Conservation (phyloP, 2,113 vertebrate species). For the Bucco capensis region DNA sequence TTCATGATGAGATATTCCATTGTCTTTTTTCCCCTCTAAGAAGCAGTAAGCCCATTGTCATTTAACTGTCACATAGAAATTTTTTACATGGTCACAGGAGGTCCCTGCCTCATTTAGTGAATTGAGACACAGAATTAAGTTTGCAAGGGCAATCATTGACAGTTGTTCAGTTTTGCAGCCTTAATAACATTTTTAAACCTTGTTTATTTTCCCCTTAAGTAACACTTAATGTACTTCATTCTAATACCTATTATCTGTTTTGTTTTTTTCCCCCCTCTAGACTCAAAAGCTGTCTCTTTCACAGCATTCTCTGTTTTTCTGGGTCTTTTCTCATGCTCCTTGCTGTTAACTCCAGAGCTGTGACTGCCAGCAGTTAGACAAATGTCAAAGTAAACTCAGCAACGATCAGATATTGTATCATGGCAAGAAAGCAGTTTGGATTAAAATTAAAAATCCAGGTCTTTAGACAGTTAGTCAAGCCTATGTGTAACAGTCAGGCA, state of each 20-base stretch:
- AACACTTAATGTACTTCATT: background rate
- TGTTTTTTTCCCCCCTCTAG: background rate
- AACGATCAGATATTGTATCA: background rate
- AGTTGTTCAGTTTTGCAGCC: background rate
- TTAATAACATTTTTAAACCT: background rate
- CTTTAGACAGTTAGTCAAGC: background rate
- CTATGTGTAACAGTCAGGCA: background rate
- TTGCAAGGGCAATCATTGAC: background rate
- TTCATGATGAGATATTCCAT: background rate
- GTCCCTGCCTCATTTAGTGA: background rate
- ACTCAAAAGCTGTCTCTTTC: background rate
- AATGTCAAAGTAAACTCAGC: background rate
- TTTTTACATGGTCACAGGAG: background rate
- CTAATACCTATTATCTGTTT: background rate
- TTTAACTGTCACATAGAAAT: background rate
- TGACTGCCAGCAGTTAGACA: background rate
- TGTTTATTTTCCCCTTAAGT: background rate
- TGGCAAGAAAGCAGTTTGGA: background rate
- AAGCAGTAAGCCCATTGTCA: background rate
- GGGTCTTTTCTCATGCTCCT: background rate
- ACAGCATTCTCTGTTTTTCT: background rate
- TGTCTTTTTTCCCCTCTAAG: background rate
- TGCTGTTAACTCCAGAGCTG: background rate
- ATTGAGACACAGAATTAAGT: background rate
- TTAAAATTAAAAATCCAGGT: background rate